A percentile compares a stretch with the other conserved stretches of the same genome.
Evolutionary conservation across 2,113 vertebrate species (phyloP).

Genomic region (Strigops habroptila): DNA sequence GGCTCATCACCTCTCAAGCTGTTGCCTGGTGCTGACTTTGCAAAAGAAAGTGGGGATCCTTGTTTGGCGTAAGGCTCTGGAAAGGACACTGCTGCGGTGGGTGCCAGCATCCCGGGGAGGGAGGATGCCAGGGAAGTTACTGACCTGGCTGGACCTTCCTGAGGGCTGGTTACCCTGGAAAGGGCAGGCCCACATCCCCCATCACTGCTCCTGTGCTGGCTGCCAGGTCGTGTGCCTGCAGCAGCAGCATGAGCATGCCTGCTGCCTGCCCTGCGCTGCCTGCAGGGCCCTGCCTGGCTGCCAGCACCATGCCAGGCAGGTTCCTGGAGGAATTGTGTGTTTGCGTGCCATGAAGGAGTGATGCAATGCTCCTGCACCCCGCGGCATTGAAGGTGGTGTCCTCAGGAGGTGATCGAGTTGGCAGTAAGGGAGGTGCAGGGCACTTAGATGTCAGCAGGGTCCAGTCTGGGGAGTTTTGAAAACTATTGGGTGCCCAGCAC

Average conservation of each 20-base stretch:
- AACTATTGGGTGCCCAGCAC: neutral
- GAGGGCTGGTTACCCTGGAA: neutral
- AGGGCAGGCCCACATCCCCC: neutral
- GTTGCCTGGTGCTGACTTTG: neutral
- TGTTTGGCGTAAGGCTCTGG: neutral
- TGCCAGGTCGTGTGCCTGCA: neutral
- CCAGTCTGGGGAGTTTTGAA: neutral
- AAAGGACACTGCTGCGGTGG: neutral
- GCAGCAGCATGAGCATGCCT: neutral
- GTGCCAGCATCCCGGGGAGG: neutral
- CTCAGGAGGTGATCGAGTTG: neutral
- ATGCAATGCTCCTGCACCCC: neutral
- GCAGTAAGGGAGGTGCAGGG: neutral
- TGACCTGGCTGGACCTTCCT: neutral
- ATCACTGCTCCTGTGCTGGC: neutral
- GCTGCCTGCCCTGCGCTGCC: neutral
- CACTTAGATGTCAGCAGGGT: neutral
- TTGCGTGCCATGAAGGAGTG: neutral
- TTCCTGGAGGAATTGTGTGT: fast-evolving
- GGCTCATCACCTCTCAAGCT: neutral
- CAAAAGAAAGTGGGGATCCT: neutral
- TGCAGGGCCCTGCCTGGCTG: neutral
- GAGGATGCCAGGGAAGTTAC: neutral
- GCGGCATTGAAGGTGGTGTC: neutral
- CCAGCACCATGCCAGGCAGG: neutral